A percentile compares a stretch with the other conserved stretches of the same genome.
Evolutionary conservation across 2,888 invertebrate genomes (phyloP).

Genomic region (Calameuta filiformis): DNA sequence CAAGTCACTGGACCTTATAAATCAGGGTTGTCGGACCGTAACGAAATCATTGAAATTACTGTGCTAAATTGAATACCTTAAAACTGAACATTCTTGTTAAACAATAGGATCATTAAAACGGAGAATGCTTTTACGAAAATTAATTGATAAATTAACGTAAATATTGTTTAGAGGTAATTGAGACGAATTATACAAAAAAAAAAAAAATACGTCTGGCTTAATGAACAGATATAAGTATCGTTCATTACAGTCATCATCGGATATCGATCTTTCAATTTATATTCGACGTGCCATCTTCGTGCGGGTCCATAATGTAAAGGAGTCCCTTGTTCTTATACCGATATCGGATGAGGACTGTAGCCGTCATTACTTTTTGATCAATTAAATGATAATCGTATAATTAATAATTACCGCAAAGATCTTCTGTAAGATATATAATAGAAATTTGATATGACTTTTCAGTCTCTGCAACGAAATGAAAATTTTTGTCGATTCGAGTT

Average conservation of each 20-base stretch:
- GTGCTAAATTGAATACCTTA: not conserved
- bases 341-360: not conserved
- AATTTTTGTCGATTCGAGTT: not conserved
- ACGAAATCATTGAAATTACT: not conserved
- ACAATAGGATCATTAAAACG: not conserved
- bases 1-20: conserved; percentile 42
- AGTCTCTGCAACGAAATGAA: not conserved
- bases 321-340: not conserved
- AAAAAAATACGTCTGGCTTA: not conserved
- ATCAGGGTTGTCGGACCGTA: conserved; percentile 20
- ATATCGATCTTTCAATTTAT: not conserved
- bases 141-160: not conserved
- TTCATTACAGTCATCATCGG: not conserved
- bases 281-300: not conserved
- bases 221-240: not conserved
- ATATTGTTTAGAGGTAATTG: not conserved
- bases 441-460: not conserved
- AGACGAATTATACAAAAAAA: not conserved
- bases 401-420: not conserved
- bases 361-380: not conserved
- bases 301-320: not conserved
- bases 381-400: not conserved
- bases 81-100: not conserved
- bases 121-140: not conserved
- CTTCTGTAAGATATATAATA: not conserved